These are phyloP conservation scores for Kobus ellipsiprymnus DNA, from an alignment of 2,113 vertebrate species.

Conservation along the genomic window DNA sequence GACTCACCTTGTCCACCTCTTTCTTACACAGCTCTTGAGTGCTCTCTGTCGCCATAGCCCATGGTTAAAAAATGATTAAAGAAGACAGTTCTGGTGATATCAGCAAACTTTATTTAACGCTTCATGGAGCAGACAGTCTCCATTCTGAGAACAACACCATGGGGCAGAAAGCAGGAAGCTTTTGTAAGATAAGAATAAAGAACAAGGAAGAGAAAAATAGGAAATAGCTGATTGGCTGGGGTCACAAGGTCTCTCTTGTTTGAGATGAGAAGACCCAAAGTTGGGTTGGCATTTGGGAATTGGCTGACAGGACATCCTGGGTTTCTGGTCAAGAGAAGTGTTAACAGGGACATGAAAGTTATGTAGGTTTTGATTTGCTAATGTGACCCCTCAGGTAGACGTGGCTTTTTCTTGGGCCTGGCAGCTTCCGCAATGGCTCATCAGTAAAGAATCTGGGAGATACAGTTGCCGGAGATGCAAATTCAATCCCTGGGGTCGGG, in stretches of 20 bases:
- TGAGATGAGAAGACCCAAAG: not conserved
- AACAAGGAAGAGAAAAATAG: not conserved
- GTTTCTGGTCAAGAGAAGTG: not conserved
- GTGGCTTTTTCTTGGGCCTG: not conserved
- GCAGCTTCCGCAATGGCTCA: too few relatives aligned
- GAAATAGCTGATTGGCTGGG: not conserved
- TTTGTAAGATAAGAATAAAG: not conserved
- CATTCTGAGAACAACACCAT: not conserved
- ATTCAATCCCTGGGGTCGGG: not conserved
- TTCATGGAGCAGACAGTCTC: not conserved
- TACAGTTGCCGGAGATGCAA: not conserved
- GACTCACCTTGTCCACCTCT: not conserved
- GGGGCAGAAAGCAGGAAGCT: not conserved
- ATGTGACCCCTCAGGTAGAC: not conserved
- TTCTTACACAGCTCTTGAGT: too few relatives aligned
- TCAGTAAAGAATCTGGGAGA: not conserved
- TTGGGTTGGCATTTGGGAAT: not conserved
- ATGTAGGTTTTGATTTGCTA: not conserved
- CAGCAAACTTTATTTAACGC: not conserved
- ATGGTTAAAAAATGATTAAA: not conserved
- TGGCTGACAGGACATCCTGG: not conserved
- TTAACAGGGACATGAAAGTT: not conserved
- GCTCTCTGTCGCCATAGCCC: not conserved
- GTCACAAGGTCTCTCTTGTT: not conserved
- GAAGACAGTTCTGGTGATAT: not conserved